Conservation (phyloP, 2,113 vertebrate species). For the Aythya baeri region DNA sequence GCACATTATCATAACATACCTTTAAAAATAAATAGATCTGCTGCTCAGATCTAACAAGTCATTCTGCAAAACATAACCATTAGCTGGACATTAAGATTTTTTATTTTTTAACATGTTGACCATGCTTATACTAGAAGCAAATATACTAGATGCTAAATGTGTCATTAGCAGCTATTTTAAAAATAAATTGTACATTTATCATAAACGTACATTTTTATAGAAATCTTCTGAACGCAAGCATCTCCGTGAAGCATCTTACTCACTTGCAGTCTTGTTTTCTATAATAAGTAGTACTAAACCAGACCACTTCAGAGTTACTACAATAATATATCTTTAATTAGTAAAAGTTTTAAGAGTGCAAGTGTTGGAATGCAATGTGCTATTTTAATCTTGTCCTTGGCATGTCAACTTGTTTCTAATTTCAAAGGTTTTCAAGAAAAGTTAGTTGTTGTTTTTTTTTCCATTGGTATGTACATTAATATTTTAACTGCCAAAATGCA, state of each 20-base stretch:
- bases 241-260: neutral
- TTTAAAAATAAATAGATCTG: neutral
- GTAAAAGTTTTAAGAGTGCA: neutral
- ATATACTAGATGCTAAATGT: neutral
- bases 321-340: neutral
- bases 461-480: neutral
- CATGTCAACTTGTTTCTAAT: neutral
- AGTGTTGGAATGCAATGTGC: neutral
- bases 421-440: neutral
- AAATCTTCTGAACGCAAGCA: neutral
- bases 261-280: neutral
- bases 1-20: neutral
- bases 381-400: constrained; percentile 25
- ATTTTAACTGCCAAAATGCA: neutral
- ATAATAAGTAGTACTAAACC: neutral
- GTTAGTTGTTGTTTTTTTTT: neutral
- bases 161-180: neutral
- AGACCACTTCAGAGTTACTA: neutral
- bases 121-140: neutral
- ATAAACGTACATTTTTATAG: neutral
- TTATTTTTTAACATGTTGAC: neutral
- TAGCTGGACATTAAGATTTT: neutral
- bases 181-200: neutral
- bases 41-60: neutral
- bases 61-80: neutral